Evolutionary conservation across 2,797 vertebrate species (phyloP), one percentile per base, ranked within the genome.

Genomic region (Anabas testudineus): DNA sequence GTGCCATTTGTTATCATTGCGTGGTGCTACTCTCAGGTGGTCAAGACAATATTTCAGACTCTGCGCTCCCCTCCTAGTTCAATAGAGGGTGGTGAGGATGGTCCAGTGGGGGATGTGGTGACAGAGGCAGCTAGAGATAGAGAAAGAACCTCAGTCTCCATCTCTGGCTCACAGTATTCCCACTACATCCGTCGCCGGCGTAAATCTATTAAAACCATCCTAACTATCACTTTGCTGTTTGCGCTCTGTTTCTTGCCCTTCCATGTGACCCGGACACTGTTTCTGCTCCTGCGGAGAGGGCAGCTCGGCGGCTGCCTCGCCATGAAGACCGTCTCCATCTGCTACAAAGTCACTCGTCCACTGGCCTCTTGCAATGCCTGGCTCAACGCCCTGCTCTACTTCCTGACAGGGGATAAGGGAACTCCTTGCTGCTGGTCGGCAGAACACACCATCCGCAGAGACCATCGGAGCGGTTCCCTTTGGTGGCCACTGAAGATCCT

Each of bases 361-460:
- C 82, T 95, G 62, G 95, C 95, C 5, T 95, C 95, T 42, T 95
- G 94, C 81, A 95, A 95, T 8, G 94, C 95, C 56, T 95, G 94
- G 93, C 93, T 95, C 64, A 95, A 95, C 6, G 95, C 95, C 0
- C 88, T 95, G 13, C 92, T 95, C 10, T 95, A 95, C 85, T 95
- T 95, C 78, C 88, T 95, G 48, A 95, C 95, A 0, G 94, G 94
- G n/a, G 95, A 95, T 22, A 93, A 94, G 54, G 89, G 93, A n/a
- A 70, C 88, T 24, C 80, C 92, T 53, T 94, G 93, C 85, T 93
- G 94, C 69, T 87, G 88, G 61, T 72, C 82, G 1, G 67, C 26
- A 14, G 84, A 85, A 48, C 83, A 68, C 19, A 53, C 54, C 0
- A 45, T 90, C 4, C 90, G 66, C 2, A 61, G 76, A 10, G 86